phyloP scores from a whole-genome alignment of 2,888 invertebrate genomes.

The Erannis defoliaria region DNA sequence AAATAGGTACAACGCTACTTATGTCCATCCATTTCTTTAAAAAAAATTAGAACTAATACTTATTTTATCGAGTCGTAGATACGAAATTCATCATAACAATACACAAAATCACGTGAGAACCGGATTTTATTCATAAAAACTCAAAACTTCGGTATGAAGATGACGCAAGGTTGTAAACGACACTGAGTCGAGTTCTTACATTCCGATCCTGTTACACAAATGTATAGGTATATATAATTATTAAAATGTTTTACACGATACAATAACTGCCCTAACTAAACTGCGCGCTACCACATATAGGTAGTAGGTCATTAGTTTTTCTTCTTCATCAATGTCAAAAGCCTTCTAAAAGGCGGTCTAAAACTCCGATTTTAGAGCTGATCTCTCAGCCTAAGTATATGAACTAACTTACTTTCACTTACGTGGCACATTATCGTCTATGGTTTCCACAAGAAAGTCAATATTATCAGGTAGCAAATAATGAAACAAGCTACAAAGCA shows the following conservation, averaged over 20 bases:
- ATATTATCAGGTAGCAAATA: neutral
- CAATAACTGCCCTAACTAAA: neutral
- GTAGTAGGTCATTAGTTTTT: too few relatives aligned
- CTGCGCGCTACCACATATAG: too few relatives aligned
- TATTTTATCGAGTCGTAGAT: too few relatives aligned
- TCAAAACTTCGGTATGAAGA: neutral
- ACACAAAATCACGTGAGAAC: neutral
- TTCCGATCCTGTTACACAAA: neutral
- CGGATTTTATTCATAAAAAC: neutral
- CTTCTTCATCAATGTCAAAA: too few relatives aligned
- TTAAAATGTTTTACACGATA: neutral
- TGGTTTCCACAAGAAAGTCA: neutral
- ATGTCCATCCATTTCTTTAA: too few relatives aligned
- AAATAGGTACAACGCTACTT: too few relatives aligned
- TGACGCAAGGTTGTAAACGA: neutral
- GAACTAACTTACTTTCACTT: too few relatives aligned
- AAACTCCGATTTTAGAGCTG: too few relatives aligned
- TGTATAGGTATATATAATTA: neutral
- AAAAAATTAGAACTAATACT: too few relatives aligned
- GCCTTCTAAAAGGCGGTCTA: too few relatives aligned
- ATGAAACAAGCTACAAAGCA: neutral
- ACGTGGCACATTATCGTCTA: neutral
- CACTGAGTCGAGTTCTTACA: neutral
- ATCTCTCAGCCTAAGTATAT: too few relatives aligned
- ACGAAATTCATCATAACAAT: constrained; percentile 3